phyloP scores from a whole-genome alignment of 1,140 invertebrate species.

The Tyrophagus putrescentiae region DNA sequence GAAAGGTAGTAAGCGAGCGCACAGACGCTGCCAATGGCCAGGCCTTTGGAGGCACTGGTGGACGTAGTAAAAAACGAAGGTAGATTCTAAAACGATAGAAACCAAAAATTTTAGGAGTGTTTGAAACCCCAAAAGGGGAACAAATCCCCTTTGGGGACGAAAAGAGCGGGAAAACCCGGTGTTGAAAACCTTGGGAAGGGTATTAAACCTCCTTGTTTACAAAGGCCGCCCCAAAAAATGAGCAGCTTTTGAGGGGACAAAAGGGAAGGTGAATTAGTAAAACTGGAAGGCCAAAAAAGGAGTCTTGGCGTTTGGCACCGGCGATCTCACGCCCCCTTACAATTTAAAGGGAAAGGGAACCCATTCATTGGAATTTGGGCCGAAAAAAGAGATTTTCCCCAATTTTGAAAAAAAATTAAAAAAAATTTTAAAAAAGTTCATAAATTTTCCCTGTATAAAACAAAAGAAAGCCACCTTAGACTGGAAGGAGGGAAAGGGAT shows the following conservation, averaged over 20 bases:
- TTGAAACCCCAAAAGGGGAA: neutral
- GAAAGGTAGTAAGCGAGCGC: slow-evolving; percentile 6
- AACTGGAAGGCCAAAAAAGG: slow-evolving; percentile 17
- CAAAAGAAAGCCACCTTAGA: neutral
- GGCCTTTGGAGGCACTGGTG: slow-evolving; percentile 15
- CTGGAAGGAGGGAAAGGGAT: neutral
- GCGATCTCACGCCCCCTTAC: neutral
- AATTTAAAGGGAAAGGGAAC: slow-evolving; percentile 9
- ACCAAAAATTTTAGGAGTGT: neutral
- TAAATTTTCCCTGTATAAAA: slow-evolving; percentile 17
- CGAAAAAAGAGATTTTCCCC: slow-evolving; percentile 12
- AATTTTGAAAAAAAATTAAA: neutral
- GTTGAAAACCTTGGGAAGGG: neutral
- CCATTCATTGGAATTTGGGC: slow-evolving; percentile 16
- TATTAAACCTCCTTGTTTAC: neutral
- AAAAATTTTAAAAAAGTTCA: neutral
- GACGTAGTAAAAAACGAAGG: slow-evolving; percentile 13
- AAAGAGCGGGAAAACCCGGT: neutral
- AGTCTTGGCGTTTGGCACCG: neutral
- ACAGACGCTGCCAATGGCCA: slow-evolving; percentile 2
- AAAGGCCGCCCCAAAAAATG: neutral
- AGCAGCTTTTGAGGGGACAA: slow-evolving; percentile 6
- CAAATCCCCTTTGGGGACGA: neutral
- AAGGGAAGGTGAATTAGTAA: slow-evolving; percentile 18
- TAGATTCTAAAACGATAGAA: slow-evolving; percentile 17